phyloP scores from a whole-genome alignment of 2,888 invertebrate genomes.

The Lithophane ornitopus region DNA sequence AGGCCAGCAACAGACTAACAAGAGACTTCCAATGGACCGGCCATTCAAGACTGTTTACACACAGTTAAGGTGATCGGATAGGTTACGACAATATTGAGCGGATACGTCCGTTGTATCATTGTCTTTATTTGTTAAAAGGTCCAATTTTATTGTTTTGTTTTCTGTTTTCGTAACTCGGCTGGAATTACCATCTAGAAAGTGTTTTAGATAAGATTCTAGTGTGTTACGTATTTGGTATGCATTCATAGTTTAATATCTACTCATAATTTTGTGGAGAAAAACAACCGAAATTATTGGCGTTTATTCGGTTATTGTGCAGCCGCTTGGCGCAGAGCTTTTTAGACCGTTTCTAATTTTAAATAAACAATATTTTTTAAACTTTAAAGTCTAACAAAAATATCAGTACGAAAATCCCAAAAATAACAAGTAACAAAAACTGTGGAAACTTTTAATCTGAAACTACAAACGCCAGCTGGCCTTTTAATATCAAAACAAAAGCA shows the following conservation, averaged over 20 bases:
- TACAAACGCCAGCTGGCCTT: constrained; percentile 7
- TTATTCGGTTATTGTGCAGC: neutral
- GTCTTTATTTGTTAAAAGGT: constrained; percentile 2
- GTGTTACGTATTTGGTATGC: neutral
- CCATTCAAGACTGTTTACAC: constrained; percentile 45
- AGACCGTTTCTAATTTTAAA: neutral
- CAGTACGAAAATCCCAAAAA: neutral
- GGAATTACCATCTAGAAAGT: neutral
- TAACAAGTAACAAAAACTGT: constrained; percentile 4
- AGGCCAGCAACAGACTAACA: constrained; percentile 27
- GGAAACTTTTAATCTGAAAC: constrained; percentile 1
- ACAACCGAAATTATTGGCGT: too few species aligned
- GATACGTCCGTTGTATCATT: constrained; percentile 18
- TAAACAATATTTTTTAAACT: neutral
- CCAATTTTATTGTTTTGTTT: neutral
- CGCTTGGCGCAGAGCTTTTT: neutral
- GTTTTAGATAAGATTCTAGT: too few species aligned
- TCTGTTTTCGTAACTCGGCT: neutral
- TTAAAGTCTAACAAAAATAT: neutral
- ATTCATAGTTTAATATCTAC: too few species aligned
- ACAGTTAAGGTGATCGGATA: constrained; percentile 29
- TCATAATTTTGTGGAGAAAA: neutral
- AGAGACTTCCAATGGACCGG: neutral
- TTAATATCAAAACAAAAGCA: constrained; percentile 26
- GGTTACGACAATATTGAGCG: constrained; percentile 31